Evolutionary conservation across 2,888 invertebrate species (phyloP).

Genomic region (Chalcis sispes): DNA sequence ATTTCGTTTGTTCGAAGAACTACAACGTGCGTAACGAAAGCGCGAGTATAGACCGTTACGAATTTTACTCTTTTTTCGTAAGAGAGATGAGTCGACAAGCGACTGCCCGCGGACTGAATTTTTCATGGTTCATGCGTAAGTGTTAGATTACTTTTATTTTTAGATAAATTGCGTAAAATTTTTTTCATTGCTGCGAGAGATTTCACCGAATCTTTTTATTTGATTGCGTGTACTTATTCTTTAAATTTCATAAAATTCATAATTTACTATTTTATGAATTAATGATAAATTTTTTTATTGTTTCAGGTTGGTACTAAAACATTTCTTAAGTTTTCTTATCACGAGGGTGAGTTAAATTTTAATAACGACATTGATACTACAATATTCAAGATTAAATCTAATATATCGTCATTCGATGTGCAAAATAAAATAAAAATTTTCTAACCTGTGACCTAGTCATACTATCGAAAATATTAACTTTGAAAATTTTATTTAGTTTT

Average conservation of each 20-base stretch:
- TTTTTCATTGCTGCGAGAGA: neutral
- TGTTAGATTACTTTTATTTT: neutral
- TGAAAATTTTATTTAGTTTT: too few relatives aligned
- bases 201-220: too few relatives aligned
- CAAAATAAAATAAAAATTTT: too few relatives aligned
- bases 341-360: too few relatives aligned
- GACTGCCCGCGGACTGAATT: neutral
- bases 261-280: neutral
- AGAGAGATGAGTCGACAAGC: neutral
- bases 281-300: constrained; percentile 8
- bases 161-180: neutral
- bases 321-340: too few relatives aligned
- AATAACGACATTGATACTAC: too few relatives aligned
- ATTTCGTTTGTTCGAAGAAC: neutral
- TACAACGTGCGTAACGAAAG: neutral
- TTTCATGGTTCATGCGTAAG: neutral
- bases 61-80: constrained; percentile 5
- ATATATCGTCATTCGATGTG: too few relatives aligned
- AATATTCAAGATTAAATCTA: too few relatives aligned
- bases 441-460: too few relatives aligned
- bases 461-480: too few relatives aligned
- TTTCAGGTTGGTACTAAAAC: neutral
- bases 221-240: neutral
- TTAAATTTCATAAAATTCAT: neutral
- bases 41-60: neutral